Evolutionary conservation across 2,113 vertebrate species (phyloP), one percentile per base, ranked within the genome.

Genomic region (Rhea americana): DNA sequence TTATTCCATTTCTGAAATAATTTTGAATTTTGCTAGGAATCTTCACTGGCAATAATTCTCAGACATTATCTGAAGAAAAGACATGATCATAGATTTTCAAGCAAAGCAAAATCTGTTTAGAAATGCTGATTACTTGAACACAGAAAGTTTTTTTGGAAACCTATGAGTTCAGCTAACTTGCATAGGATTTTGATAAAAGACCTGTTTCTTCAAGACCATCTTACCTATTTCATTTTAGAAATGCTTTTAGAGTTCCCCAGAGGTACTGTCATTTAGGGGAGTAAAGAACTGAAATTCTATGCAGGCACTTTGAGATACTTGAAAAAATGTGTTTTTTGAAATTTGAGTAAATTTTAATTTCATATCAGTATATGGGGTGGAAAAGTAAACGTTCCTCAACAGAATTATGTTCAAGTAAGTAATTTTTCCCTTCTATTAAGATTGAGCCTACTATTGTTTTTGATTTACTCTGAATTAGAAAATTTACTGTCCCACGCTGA

Each of bases 381-480:
- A 74, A 51, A 90, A 74, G 59, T 74, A 89, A 74, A 77, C 67
- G 73, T 37, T 45, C 47, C 63, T 83, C 47, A 50, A 47, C 9
- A 67, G 20, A 86, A 63, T 25, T 59, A 2, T 30, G 26, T 71
- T 91, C 19, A 82, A 14, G 35, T 62, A 62, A 71, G 62, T 8
- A 26, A 32, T 20, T 83, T 87, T 94, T 80, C 43, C 25, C 62
- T 39, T 10, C 3, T 14, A n/a, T 78, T 94, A 86, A 75, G 25
- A 65, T 0, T 86, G 43, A 84, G 11, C 17, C n/a, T 47, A 63
- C 39, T 37, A 5, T 15, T 75, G 13, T 0, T 35, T 78, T 71
- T 91, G 59, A 59, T 88, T 95, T 90, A 56, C 72, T 78, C 39
- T 81, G 48, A 26, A 65, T 84, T 78, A 48, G 66, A 91, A 81